Conservation (phyloP, 2,797 vertebrate species). For the Loriculus beryllinus region DNA sequence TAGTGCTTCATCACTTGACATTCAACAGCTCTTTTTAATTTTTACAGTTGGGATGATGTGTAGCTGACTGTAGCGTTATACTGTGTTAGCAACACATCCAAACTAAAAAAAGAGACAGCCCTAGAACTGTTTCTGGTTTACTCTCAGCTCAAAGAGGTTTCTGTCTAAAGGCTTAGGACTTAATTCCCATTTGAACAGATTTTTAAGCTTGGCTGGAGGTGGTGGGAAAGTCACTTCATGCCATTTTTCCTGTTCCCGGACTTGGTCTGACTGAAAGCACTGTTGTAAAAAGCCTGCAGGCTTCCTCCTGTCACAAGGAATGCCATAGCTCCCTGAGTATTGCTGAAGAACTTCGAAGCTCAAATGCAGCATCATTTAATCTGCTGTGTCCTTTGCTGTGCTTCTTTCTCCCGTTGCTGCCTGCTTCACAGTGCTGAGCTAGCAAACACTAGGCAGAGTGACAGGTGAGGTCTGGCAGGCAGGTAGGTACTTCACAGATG, state of each 20-base stretch:
- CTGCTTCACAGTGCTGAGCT: neutral
- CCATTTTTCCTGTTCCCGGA: neutral
- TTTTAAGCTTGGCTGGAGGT: neutral
- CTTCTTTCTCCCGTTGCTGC: neutral
- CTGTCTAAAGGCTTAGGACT: conserved; percentile 30
- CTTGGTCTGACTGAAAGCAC: neutral
- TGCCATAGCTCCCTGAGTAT: neutral
- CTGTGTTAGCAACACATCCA: conserved; percentile 67
- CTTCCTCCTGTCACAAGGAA: neutral
- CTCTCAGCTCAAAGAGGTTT: conserved; percentile 28
- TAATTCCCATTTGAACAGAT: conserved; percentile 8
- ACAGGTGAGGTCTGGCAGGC: accelerated
- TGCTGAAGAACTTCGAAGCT: neutral
- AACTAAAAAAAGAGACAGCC: conserved; percentile 64
- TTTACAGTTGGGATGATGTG: conserved; percentile 70
- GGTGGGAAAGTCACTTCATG: neutral
- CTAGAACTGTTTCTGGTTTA: conserved; percentile 49
- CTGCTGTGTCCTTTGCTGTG: neutral
- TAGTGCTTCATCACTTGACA: conserved; percentile 64
- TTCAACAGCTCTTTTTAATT: conserved; percentile 70
- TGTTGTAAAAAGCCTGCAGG: neutral
- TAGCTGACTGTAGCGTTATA: conserved; percentile 66
- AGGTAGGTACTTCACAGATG: neutral
- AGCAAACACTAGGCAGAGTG: neutral
- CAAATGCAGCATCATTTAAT: neutral